Evolutionary conservation across 2,888 invertebrate genomes (phyloP).

Genomic region (Caenorhabditis sp.): DNA sequence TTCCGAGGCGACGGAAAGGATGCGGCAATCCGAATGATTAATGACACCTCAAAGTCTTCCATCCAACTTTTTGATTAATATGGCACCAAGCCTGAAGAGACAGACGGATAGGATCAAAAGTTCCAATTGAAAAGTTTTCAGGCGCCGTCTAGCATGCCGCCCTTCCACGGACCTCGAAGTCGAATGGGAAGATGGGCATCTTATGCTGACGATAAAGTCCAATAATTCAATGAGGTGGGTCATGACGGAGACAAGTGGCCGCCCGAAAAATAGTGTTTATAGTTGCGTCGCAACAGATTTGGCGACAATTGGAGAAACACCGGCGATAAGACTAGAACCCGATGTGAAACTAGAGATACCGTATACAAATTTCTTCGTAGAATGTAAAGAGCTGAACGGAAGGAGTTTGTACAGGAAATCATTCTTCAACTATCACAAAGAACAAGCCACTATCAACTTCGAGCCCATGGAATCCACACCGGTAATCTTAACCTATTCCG

Average conservation of each 20-base stretch:
- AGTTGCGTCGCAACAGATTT: slow-evolving; percentile 48
- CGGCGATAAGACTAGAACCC: slow-evolving; percentile 37
- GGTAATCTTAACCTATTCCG: no score
- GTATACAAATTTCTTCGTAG: slow-evolving; percentile 32
- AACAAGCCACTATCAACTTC: background rate
- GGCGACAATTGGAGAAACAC: slow-evolving; percentile 13
- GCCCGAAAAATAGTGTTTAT: slow-evolving; percentile 23
- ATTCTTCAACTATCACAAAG: slow-evolving; percentile 36
- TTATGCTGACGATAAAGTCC: slow-evolving; percentile 21
- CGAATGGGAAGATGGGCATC: slow-evolving; percentile 26
- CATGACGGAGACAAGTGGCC: slow-evolving; percentile 13
- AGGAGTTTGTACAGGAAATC: slow-evolving; percentile 18
- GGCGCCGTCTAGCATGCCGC: slow-evolving; percentile 39
- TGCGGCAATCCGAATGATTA: background rate
- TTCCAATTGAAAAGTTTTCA: slow-evolving; percentile 1
- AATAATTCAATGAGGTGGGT: slow-evolving; percentile 32
- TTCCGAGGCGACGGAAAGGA: background rate
- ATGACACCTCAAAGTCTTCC: no score
- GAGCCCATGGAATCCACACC: slow-evolving; percentile 41
- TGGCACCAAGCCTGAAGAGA: no score
- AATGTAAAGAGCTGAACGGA: slow-evolving; percentile 38
- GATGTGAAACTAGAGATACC: slow-evolving; percentile 42
- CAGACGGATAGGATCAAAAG: no score
- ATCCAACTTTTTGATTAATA: no score
- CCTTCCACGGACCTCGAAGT: slow-evolving; percentile 32